Conservation (phyloP, 2,113 vertebrate genomes). For the Saccopteryx bilineata region DNA sequence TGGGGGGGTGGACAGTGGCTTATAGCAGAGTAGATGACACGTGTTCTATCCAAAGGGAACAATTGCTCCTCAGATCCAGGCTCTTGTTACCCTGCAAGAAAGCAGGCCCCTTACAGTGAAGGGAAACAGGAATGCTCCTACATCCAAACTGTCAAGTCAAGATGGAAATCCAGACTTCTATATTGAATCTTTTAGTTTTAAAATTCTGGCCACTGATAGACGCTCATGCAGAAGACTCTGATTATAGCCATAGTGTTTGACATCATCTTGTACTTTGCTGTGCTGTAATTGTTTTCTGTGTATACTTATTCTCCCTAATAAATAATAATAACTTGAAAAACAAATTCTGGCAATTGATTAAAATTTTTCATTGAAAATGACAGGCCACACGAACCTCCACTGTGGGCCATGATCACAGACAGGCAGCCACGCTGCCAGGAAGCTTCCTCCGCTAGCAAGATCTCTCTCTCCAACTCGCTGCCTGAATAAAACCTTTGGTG, state of each 20-base stretch:
- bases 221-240: background rate
- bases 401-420: too few species aligned
- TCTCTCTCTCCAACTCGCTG: background rate
- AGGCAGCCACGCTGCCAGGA: background rate
- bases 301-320: background rate
- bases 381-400: background rate
- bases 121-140: too few species aligned
- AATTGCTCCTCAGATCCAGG: background rate
- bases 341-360: background rate
- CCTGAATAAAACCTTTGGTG: accelerated
- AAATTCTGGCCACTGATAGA: background rate
- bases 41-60: background rate
- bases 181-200: background rate
- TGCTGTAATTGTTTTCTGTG: background rate
- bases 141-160: background rate
- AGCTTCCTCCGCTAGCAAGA: background rate
- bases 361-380: background rate
- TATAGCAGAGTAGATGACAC: background rate
- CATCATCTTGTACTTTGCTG: background rate
- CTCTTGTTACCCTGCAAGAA: too few species aligned
- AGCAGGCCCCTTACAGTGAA: background rate
- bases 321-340: background rate
- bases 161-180: background rate
- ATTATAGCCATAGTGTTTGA: background rate
- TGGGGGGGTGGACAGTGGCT: background rate